These are phyloP conservation scores for Phodopus roborovskii DNA, from an alignment of 2,113 vertebrate species.

Conservation along the genomic window DNA sequence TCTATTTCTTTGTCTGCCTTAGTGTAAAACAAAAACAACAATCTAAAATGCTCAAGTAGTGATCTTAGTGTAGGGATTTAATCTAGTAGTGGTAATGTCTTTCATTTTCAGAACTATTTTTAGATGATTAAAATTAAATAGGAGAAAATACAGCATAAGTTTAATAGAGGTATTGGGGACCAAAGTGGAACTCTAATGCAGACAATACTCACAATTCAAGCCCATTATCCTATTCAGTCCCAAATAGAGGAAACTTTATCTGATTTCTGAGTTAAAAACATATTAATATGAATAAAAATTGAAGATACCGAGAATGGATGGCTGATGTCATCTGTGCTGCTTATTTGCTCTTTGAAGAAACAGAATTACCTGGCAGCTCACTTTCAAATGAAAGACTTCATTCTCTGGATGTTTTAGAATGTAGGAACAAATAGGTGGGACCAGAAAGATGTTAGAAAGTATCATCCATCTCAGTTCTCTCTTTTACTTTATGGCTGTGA, in stretches of 20 bases:
- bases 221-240: neutral
- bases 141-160: neutral
- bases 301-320: neutral
- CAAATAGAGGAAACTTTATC: neutral
- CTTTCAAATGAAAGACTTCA: neutral
- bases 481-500: neutral
- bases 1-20: too few species aligned
- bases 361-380: neutral
- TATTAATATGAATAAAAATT: neutral
- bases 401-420: neutral
- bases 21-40: too few species aligned
- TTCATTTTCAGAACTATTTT: neutral
- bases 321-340: neutral
- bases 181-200: neutral
- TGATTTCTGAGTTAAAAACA: neutral
- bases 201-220: too few species aligned
- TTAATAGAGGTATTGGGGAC: neutral
- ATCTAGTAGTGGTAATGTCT: neutral
- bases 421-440: neutral
- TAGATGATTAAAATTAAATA: neutral
- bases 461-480: neutral
- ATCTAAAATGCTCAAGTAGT: neutral
- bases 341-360: neutral
- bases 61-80: neutral
- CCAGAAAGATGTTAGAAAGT: neutral